Base-by-base conservation (phyloP, 2,888 invertebrate species). In the Drosophila multiciliata region DNA sequence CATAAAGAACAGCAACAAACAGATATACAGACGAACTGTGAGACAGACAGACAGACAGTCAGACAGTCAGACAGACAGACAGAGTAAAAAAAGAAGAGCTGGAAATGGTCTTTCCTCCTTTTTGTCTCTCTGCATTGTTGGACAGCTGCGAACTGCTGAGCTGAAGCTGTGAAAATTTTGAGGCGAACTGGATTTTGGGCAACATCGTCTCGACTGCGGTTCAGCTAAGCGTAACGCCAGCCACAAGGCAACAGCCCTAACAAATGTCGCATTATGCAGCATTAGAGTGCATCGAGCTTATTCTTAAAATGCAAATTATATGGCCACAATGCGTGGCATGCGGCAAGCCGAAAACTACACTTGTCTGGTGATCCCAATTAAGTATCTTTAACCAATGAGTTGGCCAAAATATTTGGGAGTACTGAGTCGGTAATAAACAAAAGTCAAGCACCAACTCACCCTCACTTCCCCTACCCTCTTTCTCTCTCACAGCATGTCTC, bases 211-310 rank as follows among this genome's bases (percentile, higher is more conserved):
- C 58, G 52, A 58, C 80, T 73, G 65, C 73, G 75, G 84, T 84
- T 86, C 89, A 82, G 78, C 75, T 83, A 78, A 89, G 88, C 83
- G 80, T 83, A 89, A 42, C 62, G 74, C 63, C 72, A 67, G 69
- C 59, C 65, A 75, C 83, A 86, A 80, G 70, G 66, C 75, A 38
- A 45, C 62, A 62, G 60, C 23, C 52, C 33, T 29, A 54, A 61
- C 60, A 70, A 75, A 75, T 70, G 71, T 71, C 35, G 72, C 75
- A 66, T 68, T 63, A 72, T 78, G 65, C 79, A 60, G 53, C 58
- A 26, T 52, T 49, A 40, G 40, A 62, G 38, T 54, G 72, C 59
- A 63, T 54, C 23, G 32, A 23, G 55, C 48, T 75, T 55, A 42
- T 45, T 55, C 42, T 79, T 69, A 55, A 78, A 67, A 57, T 15